Evolutionary conservation across 2,797 vertebrate genomes (phyloP).

Genomic region (Melanotaenia trifasciata): DNA sequence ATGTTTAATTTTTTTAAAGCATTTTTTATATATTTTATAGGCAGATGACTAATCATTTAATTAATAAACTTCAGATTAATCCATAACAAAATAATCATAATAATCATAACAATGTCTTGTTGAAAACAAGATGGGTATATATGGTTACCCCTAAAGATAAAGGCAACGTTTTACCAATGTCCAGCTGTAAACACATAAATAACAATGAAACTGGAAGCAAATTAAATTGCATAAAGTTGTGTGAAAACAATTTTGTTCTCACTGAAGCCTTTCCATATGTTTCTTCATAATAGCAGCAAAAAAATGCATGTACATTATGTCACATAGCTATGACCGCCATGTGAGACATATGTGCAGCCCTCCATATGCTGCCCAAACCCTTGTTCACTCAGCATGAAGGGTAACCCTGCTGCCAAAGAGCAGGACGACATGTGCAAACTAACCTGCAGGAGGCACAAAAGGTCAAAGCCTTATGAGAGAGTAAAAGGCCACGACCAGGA

Average conservation of each 20-base stretch:
- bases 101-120: too few species aligned
- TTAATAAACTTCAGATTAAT: too few species aligned
- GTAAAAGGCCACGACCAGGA: constrained; percentile 21
- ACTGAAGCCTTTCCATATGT: not conserved
- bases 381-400: constrained; percentile 33
- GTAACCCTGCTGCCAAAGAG: constrained; percentile 28
- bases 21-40: too few species aligned
- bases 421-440: constrained; percentile 17
- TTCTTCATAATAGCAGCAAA: not conserved
- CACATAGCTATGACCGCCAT: constrained; percentile 6
- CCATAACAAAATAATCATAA: too few species aligned
- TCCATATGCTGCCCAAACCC: constrained; percentile 23
- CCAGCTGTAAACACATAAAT: too few species aligned
- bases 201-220: too few species aligned
- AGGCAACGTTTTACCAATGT: too few species aligned
- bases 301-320: not conserved
- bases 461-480: constrained; percentile 37
- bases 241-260: not conserved
- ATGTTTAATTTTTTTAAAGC: too few species aligned
- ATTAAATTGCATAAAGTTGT: too few species aligned
- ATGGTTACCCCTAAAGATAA: too few species aligned
- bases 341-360: constrained; percentile 30
- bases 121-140: too few species aligned
- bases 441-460: constrained; percentile 49
- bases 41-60: too few species aligned